Conservation (phyloP, 2,113 vertebrate species). For the Grammomys dolichurus region DNA sequence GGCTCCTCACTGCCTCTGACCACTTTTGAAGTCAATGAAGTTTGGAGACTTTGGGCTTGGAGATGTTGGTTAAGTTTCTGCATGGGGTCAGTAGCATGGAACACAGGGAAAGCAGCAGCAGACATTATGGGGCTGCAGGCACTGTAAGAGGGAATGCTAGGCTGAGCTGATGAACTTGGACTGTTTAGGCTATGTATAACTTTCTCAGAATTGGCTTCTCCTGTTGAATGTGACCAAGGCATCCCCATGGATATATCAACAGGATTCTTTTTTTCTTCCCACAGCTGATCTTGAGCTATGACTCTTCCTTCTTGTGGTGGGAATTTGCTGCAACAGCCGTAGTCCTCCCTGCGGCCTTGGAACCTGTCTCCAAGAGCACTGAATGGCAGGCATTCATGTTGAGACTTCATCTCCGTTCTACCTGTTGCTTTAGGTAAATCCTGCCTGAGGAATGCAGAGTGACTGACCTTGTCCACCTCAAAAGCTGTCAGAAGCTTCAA, state of each 20-base stretch:
- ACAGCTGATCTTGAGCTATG: slow-evolving; percentile 72
- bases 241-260: slow-evolving; percentile 90
- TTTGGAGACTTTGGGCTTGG: slow-evolving; percentile 84
- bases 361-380: slow-evolving; percentile 71
- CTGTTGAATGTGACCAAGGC: slow-evolving; percentile 81
- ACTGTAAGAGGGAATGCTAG: slow-evolving; percentile 78
- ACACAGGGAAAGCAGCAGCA: slow-evolving; percentile 82
- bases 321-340: slow-evolving; percentile 67
- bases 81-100: slow-evolving; percentile 82
- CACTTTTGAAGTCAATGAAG: slow-evolving; percentile 79
- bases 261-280: slow-evolving; percentile 74
- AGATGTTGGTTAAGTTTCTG: slow-evolving; percentile 83
- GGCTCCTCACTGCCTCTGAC: slow-evolving; percentile 80
- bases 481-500: slow-evolving; percentile 82
- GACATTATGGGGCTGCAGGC: slow-evolving; percentile 69
- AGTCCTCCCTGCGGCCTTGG: slow-evolving; percentile 80
- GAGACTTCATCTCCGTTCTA: slow-evolving; percentile 81
- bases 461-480: slow-evolving; percentile 82
- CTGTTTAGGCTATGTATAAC: slow-evolving; percentile 76
- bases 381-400: slow-evolving; percentile 75
- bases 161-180: slow-evolving; percentile 79
- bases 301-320: slow-evolving; percentile 75
- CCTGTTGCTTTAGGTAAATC: slow-evolving; percentile 81
- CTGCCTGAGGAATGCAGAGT: slow-evolving; percentile 83
- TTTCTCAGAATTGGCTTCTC: slow-evolving; percentile 81